Evolutionary conservation across 2,888 invertebrate genomes (phyloP).

Genomic region (Cosmopolites sordidus): DNA sequence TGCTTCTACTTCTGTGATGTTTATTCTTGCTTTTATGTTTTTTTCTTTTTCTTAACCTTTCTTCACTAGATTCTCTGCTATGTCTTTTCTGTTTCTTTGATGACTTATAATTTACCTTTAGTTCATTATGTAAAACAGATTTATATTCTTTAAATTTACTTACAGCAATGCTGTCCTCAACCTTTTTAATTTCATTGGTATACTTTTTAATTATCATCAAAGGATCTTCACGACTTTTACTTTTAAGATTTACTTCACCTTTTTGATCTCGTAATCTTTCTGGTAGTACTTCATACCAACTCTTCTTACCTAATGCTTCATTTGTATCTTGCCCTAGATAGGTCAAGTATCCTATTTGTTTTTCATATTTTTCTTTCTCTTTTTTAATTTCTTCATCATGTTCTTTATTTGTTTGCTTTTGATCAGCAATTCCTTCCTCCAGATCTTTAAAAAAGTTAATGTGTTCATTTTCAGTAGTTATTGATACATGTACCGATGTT

Average conservation of each 20-base stretch:
- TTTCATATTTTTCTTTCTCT: conserved; percentile 94
- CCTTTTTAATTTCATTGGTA: conserved; percentile 34
- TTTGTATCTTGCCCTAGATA: conserved; percentile 92
- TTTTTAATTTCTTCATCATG: conserved; percentile 86
- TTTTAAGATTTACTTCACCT: conserved; percentile 62
- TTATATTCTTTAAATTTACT: conserved; percentile 30
- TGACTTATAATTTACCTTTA: background rate
- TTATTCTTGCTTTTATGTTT: conserved; percentile 44
- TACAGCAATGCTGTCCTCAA: conserved; percentile 23
- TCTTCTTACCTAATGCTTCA: conserved; percentile 76
- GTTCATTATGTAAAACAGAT: conserved; percentile 14
- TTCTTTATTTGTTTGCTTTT: conserved; percentile 71
- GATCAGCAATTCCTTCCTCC: conserved; percentile 65
- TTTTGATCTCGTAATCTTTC: conserved; percentile 51
- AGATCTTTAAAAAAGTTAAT: conserved; percentile 67
- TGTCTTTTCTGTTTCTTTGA: conserved; percentile 4
- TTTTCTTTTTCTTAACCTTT: conserved; percentile 50
- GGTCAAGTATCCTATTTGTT: conserved; percentile 92
- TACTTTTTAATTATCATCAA: conserved; percentile 64
- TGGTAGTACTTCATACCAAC: conserved; percentile 83
- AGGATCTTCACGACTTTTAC: conserved; percentile 69
- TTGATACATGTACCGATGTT: conserved; percentile 3
- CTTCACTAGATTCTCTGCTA: conserved; percentile 9
- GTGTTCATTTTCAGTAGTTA: conserved; percentile 28
- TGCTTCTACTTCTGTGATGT: conserved; percentile 41